Conservation (phyloP, 2,113 vertebrate genomes). For the Psittacula cyanocephala region DNA sequence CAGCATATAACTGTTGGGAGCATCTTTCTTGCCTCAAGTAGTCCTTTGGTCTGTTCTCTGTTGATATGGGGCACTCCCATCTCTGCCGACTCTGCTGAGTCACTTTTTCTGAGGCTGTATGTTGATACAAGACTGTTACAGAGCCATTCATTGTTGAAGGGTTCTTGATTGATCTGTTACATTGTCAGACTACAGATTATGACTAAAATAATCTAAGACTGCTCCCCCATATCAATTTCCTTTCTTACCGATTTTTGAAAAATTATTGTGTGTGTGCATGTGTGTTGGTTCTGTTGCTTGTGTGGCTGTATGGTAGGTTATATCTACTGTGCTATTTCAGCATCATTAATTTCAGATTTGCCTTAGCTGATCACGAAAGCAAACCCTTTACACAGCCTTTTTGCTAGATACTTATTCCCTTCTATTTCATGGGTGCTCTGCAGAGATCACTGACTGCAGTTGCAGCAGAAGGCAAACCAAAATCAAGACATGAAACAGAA, state of each 20-base stretch:
- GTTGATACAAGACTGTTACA: background rate
- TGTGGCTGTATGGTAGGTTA: background rate
- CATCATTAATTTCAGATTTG: background rate
- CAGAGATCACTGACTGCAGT: background rate
- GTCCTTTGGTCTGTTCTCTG: background rate
- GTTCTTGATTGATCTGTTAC: background rate
- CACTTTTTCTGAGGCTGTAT: background rate
- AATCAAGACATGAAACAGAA: background rate
- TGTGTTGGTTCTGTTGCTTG: background rate
- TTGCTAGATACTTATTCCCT: background rate
- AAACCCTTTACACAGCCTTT: background rate
- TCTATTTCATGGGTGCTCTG: background rate
- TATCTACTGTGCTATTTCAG: background rate
- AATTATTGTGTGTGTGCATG: background rate
- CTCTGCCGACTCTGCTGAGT: background rate
- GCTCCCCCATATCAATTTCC: background rate
- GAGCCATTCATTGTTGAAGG: background rate
- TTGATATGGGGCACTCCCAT: background rate
- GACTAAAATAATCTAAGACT: background rate
- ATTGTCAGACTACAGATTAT: background rate
- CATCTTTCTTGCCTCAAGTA: background rate
- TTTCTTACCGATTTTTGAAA: background rate
- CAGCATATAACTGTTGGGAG: background rate
- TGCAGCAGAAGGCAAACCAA: background rate
- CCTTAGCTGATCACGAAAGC: background rate